Base-by-base conservation (phyloP, 2,888 invertebrate genomes). In the Cryptops parisi region DNA sequence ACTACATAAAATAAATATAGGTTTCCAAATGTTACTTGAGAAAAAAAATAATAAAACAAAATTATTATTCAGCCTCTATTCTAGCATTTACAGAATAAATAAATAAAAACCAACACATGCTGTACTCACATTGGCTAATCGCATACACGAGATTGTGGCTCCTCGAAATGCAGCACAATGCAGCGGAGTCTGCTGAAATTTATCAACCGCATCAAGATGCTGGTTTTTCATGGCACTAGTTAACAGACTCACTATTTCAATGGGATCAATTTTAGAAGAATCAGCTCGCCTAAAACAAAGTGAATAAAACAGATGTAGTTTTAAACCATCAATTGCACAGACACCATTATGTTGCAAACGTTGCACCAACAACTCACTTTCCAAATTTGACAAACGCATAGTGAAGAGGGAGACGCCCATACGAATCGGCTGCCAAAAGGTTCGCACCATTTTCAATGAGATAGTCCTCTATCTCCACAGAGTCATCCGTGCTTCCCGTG, bases 151-250 rank as follows among this genome's bases (percentile, higher is more conserved):
- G 57, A 74, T 71, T 3, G 71, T 69, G n/a, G 73, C 68, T 19
- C 74, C 74, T 47, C 71, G 60, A 40, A 61, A 59, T n/a, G 72
- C 71, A 4, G 72, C 70, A 52, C 67, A 61, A 58, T 72, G 71
- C 3, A 72, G 62, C 0, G 71, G 67, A 1, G 70, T 67, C 54
- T 63, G 60, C 2, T 68, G 68, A 54, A 61, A 64, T 1, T 62
- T 57, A 58, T 72, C 72, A 12, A 60, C 55, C 4, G 63, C 59
- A 58, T 68, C 68, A 9, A 71, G 60, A 23, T 62, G 52, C 25
- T 60, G 59, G 23, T 62, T 63, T 23, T 63, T 60, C 69, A 71
- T 69, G 19, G 65, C 64, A 22, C 62, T 59, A 0, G 68, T 68
- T 46, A 72, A 54, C 23, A 70, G 60, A 51, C 65, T 64, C 47